phyloP scores from a whole-genome alignment of 2,797 vertebrate species.

The Acanthurus leucopareius region DNA sequence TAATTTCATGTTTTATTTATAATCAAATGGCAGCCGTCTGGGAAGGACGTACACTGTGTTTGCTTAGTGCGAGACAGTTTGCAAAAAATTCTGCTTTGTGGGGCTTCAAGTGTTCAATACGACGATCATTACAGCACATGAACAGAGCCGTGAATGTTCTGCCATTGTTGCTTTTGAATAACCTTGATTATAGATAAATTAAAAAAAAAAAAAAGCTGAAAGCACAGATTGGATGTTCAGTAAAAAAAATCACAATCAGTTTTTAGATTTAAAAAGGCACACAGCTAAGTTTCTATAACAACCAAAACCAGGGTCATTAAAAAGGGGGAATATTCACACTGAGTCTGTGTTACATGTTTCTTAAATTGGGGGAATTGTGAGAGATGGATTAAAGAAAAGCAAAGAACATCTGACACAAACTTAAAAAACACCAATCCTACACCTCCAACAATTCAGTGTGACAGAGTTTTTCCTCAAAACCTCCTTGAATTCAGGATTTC shows the following conservation, averaged over 20 bases:
- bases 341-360: not conserved
- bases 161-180: slow-evolving; percentile 10
- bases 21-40: slow-evolving; percentile 14
- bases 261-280: not conserved
- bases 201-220: not conserved
- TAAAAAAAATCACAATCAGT: not conserved
- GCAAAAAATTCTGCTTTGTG: slow-evolving; percentile 5
- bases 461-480: not conserved
- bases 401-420: not conserved
- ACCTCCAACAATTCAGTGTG: not conserved
- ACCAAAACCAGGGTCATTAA: not conserved
- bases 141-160: not conserved
- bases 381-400: too few relatives aligned
- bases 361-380: not conserved
- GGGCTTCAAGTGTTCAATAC: not conserved
- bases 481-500: not conserved
- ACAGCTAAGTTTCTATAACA: not conserved
- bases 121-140: not conserved
- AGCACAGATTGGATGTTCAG: not conserved
- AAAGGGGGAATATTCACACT: not conserved
- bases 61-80: slow-evolving; percentile 22
- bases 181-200: not conserved
- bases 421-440: not conserved
- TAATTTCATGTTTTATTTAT: slow-evolving; percentile 71
- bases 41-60: slow-evolving; percentile 20